phyloP scores from a whole-genome alignment of 2,113 vertebrate genomes.

The Cephalopholis sonnerati region DNA sequence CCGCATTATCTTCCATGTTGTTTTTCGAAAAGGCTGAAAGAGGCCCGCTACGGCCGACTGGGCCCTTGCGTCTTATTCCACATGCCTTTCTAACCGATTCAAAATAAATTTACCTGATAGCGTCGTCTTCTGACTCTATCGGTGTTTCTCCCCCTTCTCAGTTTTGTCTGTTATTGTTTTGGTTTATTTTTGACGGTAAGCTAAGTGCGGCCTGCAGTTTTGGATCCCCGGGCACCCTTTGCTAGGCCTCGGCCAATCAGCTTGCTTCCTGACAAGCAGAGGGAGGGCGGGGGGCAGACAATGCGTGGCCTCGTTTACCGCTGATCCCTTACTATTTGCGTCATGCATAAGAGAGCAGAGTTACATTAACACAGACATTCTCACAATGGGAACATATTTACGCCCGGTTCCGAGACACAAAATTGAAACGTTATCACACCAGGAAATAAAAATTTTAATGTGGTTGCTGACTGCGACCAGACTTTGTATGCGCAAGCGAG shows the following conservation, averaged over 20 bases:
- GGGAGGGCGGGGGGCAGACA: slow-evolving; percentile 85
- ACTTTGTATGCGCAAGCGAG: slow-evolving; percentile 63
- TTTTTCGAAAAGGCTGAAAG: slow-evolving; percentile 76
- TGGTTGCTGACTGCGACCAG: not conserved
- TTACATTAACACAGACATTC: slow-evolving; percentile 59
- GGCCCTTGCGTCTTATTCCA: slow-evolving; percentile 77
- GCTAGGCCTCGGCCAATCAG: slow-evolving; percentile 91
- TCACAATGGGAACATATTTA: slow-evolving; percentile 16
- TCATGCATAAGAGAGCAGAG: slow-evolving; percentile 83
- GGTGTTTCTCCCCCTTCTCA: slow-evolving; percentile 73
- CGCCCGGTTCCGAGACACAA: accelerated
- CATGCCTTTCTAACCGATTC: slow-evolving; percentile 47
- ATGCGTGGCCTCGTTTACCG: slow-evolving; percentile 88
- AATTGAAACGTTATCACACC: not conserved
- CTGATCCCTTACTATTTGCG: slow-evolving; percentile 85
- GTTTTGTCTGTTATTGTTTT: slow-evolving; percentile 81
- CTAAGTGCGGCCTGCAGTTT: slow-evolving; percentile 89
- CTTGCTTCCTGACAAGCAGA: slow-evolving; percentile 84
- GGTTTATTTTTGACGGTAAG: slow-evolving; percentile 87
- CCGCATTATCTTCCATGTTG: slow-evolving; percentile 83
- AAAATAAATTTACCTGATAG: slow-evolving; percentile 84
- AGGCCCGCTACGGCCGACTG: slow-evolving; percentile 85
- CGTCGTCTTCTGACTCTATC: slow-evolving; percentile 75
- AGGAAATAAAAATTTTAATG: not conserved
- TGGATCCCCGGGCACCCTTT: slow-evolving; percentile 88